Base-by-base conservation (phyloP, 2,888 invertebrate genomes). In the Drosophila histrio region DNA sequence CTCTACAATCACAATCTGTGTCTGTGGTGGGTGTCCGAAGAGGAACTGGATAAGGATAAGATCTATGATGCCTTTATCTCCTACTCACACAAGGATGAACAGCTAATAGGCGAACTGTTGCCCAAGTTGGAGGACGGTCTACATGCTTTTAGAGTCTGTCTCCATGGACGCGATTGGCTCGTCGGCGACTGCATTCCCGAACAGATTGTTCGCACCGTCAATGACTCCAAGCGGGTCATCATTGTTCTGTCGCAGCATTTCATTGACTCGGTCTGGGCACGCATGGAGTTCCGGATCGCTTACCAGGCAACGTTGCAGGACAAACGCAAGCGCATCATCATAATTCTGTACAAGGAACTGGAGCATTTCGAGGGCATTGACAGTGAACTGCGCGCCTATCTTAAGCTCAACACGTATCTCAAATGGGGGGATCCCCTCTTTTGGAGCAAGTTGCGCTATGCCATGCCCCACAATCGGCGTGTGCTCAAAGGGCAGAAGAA, bases 371-470 rank as follows among this genome's bases (percentile, higher is more conserved):
- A 93, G 24, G 92, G 93, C 66, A 92, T 95, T 49, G 95, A 95
- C 81, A 92, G 94, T 0, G 95, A 95, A 73, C 92, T 96, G 57
- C 93, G 94, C 77, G 93, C 94, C 2, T 96, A 96, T 89, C 91
- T 96, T 9, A 93, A 93, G 65, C 94, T 94, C 88, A 96, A 96
- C 89, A 96, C 96, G 0, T 96, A 96, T 89, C 93, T 96, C 15
- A 94, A 95, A 83, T 96, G 95, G 95, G 95, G 94, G 2, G 96
- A 96, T 86, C 94, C 95, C 1, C 94, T 94, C 93, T 96, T 96
- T 89, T 96, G 96, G 96, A 93, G 95, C 69, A 95, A 95, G 88
- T 91, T 96, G 49, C 92, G 93, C 38, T 95, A 95, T 87, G 96
- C 96, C 9, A 91, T 95, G 81, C 95, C 95, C 0, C 95, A 94